Conservation (phyloP, 1,140 invertebrate species). For the Fopius arisanus region DNA sequence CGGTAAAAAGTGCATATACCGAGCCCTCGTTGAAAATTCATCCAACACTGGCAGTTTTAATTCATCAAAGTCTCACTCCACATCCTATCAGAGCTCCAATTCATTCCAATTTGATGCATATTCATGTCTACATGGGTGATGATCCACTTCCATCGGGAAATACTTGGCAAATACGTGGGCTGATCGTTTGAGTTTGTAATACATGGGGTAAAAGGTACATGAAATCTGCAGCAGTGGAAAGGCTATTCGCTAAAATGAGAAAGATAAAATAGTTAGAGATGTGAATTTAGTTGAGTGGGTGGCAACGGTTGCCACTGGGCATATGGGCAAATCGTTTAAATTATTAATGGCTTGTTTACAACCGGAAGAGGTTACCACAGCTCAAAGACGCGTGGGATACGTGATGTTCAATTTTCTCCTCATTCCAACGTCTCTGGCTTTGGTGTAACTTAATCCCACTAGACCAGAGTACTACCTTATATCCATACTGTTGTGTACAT, state of each 20-base stretch:
- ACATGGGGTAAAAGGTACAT: neutral
- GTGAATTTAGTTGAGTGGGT: constrained; percentile 3
- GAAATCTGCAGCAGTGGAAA: neutral
- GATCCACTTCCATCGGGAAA: neutral
- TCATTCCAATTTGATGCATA: constrained; percentile 11
- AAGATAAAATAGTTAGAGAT: neutral
- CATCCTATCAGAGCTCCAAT: neutral
- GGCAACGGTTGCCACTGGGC: neutral
- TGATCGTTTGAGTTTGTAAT: neutral
- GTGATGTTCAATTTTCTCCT: neutral
- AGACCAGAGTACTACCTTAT: neutral
- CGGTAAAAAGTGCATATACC: neutral
- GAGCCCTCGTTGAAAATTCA: neutral
- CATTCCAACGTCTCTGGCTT: neutral
- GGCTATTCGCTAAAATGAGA: neutral
- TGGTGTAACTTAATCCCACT: neutral
- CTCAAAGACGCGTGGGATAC: neutral
- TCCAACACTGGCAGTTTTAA: neutral
- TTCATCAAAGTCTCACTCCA: constrained; percentile 1
- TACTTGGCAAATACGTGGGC: neutral
- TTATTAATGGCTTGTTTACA: constrained; percentile 37
- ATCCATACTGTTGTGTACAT: neutral
- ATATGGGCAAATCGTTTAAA: constrained; percentile 22
- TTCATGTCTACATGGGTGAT: neutral
- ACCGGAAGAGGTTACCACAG: neutral